Evolutionary conservation across 1,140 invertebrate genomes (phyloP), one percentile per base, ranked within the genome.

Genomic region (Colletes latitarsis): DNA sequence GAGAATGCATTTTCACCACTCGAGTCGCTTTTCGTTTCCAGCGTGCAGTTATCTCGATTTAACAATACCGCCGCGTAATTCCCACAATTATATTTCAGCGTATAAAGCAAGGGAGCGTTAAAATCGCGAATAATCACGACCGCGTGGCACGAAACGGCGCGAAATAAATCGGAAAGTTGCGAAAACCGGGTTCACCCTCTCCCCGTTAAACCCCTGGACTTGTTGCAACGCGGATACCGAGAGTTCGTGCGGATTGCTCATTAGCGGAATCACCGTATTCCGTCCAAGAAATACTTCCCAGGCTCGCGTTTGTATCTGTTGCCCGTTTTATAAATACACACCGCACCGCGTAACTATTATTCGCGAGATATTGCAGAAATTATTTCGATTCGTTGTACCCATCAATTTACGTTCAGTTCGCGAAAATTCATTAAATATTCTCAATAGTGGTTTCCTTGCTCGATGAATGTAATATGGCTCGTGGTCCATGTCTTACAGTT

Each of bases 101-200:
- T 39, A 9, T 8, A 15, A 46, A 39, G 57, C 30, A 53, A 14
- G 41, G 49, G 10, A n/a, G 19, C 30, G 15, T 73, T 64, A 46
- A 52, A 71, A 58, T 70, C 62, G 52, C 53, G 78, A 68, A 55
- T 80, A 68, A 75, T 68, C 70, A 68, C 39, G 46, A 41, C 14
- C 46, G 62, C 62, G 21, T 43, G 15, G 62, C 58, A 57, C 15
- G 72, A 30, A 71, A 57, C 66, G 55, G 30, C 46, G 57, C 19
- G 66, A 77, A 69, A 77, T 64, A 81, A 81, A 81, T 81, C 79
- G 73, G 39, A 70, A 76, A 81, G 79, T 81, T 81, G 55, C 19
- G 64, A 64, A 70, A 55, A 60, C 71, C 62, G 39, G 14, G 71
- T n/a, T n/a, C n/a, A n/a, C n/a, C n/a, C 30, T 30, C 30, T 12